Percentiles rank a stretch among this genome's conserved stretches.
These are phyloP conservation scores for Oligia fasciuncula DNA, from an alignment of 2,888 invertebrate genomes.

Conservation along the genomic window DNA sequence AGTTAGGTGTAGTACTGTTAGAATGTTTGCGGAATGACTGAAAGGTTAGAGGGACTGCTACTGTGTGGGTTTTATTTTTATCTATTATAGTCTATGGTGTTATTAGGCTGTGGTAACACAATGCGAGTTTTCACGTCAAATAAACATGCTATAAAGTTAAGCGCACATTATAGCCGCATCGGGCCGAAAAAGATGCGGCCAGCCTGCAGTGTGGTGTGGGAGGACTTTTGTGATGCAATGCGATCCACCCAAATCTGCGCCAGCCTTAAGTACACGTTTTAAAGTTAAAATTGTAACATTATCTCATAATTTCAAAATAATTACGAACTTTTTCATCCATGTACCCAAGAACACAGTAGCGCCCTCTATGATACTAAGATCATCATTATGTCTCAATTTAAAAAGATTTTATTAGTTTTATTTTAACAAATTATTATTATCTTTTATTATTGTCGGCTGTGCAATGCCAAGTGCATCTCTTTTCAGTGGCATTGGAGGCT, in stretches of 20 bases:
- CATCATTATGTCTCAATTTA: constrained; percentile 31
- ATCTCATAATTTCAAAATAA: no score
- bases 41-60: constrained; percentile 4
- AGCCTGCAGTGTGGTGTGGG: background rate
- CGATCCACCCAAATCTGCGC: background rate
- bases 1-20: constrained; percentile 23
- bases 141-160: background rate
- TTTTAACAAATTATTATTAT: constrained; percentile 6
- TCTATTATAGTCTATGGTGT: background rate
- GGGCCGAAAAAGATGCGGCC: background rate
- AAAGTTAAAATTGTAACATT: background rate
- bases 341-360: constrained; percentile 15
- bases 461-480: constrained; percentile 42
- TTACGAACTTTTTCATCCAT: background rate
- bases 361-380: constrained; percentile 24
- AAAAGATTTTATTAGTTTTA: background rate
- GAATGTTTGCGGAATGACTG: constrained; percentile 29
- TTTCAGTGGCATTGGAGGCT: background rate
- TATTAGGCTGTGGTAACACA: no score
- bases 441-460: constrained; percentile 47
- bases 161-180: background rate
- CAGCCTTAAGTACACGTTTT: background rate
- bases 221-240: background rate
- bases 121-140: background rate
- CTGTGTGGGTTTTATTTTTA: constrained; percentile 11